phyloP scores from a whole-genome alignment of 1,140 invertebrate species.

The Probaryconus sp. region DNA sequence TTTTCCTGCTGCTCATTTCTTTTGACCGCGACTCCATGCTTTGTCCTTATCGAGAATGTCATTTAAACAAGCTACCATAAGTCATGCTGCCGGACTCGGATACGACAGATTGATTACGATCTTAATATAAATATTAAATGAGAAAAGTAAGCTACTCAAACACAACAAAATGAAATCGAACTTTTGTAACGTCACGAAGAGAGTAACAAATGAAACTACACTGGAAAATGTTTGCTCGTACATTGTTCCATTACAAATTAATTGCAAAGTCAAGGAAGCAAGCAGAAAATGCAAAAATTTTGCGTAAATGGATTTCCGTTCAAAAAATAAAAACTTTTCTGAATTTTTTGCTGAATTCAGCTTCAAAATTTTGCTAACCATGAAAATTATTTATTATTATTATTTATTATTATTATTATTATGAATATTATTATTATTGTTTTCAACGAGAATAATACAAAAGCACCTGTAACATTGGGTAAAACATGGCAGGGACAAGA shows the following conservation, averaged over 20 bases:
- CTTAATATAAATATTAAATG: constrained; percentile 59
- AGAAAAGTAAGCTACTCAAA: constrained; percentile 54
- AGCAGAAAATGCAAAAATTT: too few species aligned
- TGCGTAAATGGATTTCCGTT: too few species aligned
- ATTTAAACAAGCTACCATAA: constrained; percentile 54
- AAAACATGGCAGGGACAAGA: constrained; percentile 64
- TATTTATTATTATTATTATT: too few species aligned
- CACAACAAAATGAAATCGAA: constrained; percentile 56
- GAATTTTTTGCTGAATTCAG: too few species aligned
- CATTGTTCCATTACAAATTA: too few species aligned
- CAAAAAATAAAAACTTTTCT: too few species aligned
- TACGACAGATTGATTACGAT: constrained; percentile 51
- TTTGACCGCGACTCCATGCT: constrained; percentile 18
- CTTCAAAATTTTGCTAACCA: too few species aligned
- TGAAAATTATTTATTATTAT: too few species aligned
- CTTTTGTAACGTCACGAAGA: constrained; percentile 35
- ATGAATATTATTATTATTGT: too few species aligned
- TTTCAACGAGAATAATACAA: too few species aligned
- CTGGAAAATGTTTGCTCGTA: constrained; percentile 36
- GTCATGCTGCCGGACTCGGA: constrained; percentile 42
- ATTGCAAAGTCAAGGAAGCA: too few species aligned
- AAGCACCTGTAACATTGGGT: constrained; percentile 48
- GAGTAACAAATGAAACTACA: constrained; percentile 35
- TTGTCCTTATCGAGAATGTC: constrained; percentile 36
- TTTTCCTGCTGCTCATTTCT: constrained; percentile 13